Percentiles rank a stretch among this genome's conserved stretches.
These are phyloP conservation scores for Trochalopteron elliotii DNA, from an alignment of 2,113 vertebrate genomes.

Conservation along the genomic window DNA sequence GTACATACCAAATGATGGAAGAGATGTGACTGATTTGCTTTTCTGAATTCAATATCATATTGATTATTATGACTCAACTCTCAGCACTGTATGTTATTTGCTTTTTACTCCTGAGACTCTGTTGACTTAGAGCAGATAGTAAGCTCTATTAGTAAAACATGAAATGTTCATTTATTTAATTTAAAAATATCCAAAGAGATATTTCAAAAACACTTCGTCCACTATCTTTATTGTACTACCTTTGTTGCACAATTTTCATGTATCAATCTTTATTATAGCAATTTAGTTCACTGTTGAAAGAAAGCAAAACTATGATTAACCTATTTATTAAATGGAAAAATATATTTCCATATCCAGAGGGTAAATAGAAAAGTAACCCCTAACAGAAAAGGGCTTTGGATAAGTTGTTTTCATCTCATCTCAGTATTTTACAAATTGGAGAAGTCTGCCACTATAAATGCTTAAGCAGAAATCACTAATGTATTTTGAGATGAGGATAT, in stretches of 20 bases:
- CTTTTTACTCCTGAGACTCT: background rate
- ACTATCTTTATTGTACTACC: background rate
- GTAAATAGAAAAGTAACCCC: background rate
- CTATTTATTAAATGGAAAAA: conserved; percentile 11
- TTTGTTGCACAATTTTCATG: background rate
- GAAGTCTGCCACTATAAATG: background rate
- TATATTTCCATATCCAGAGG: background rate
- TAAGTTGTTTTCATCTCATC: background rate
- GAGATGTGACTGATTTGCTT: background rate
- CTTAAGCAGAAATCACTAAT: conserved; percentile 40
- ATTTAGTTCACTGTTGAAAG: background rate
- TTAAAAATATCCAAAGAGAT: background rate
- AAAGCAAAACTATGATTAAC: background rate
- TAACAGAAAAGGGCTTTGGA: background rate
- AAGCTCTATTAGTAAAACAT: background rate
- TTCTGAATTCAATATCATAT: background rate
- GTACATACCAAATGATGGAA: background rate
- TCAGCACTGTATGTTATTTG: background rate
- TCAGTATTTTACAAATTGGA: conserved; percentile 10
- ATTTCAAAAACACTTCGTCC: background rate
- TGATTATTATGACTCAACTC: background rate
- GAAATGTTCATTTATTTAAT: background rate
- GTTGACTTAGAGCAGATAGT: background rate
- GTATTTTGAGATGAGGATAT: conserved; percentile 31
- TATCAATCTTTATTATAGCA: background rate